Evolutionary conservation across 2,113 vertebrate genomes (phyloP).

Genomic region (Ploceus nigricollis): DNA sequence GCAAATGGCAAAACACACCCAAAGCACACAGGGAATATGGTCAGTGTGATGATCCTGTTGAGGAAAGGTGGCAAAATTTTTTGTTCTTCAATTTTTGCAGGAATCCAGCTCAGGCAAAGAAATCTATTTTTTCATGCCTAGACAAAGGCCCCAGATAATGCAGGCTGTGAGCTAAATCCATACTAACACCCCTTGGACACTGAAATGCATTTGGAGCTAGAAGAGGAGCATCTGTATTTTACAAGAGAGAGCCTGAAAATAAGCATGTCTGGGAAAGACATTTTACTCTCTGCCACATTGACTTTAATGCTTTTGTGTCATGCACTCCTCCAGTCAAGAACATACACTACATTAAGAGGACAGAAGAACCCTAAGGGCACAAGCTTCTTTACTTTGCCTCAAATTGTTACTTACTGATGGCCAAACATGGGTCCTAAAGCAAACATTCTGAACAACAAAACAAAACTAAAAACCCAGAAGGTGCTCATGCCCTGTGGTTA

Average conservation of each 20-base stretch:
- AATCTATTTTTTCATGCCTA: background rate
- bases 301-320: background rate
- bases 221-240: background rate
- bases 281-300: background rate
- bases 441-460: background rate
- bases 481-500: background rate
- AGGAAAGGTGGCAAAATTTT: background rate
- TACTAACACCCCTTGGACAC: background rate
- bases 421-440: background rate
- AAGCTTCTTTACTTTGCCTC: background rate
- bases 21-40: background rate
- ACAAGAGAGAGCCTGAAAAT: background rate
- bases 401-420: constrained; percentile 1
- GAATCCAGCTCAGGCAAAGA: background rate
- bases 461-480: background rate
- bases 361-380: background rate
- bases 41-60: background rate
- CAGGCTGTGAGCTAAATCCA: background rate
- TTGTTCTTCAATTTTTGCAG: background rate
- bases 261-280: background rate
- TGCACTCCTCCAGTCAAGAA: background rate
- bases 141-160: background rate
- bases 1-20: background rate
- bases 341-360: background rate
- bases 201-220: background rate